Conservation (phyloP, 2,888 invertebrate species). For the Acholoe squamosa region DNA sequence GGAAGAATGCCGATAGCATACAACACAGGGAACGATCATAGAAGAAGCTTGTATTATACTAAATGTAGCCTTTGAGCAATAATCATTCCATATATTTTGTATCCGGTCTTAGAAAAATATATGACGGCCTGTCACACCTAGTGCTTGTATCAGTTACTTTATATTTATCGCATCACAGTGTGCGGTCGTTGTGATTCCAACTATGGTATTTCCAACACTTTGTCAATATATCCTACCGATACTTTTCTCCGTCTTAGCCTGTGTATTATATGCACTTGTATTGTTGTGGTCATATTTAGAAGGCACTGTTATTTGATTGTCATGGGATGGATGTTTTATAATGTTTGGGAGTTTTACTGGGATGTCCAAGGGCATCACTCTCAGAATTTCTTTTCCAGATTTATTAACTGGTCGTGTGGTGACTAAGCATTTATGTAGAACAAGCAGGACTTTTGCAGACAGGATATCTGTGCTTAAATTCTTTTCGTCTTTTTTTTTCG, state of each 20-base stretch:
- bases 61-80: conserved; percentile 3
- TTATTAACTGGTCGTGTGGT: not conserved
- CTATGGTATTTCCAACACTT: conserved; percentile 22
- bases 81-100: conserved; percentile 49
- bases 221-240: conserved; percentile 30
- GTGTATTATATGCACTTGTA: not conserved
- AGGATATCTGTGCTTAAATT: not conserved
- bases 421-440: not conserved
- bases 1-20: too few relatives aligned
- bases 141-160: conserved; percentile 24
- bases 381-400: not conserved
- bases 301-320: not conserved
- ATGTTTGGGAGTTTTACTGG: not conserved
- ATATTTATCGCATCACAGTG: not conserved
- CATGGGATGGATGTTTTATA: not conserved
- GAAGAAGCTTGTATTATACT: not conserved
- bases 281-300: not conserved
- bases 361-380: not conserved
- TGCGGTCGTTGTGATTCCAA: not conserved
- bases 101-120: not conserved
- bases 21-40: too few relatives aligned
- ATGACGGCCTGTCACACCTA: not conserved
- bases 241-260: not conserved
- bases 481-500: not conserved
- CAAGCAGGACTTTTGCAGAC: not conserved